Conservation (phyloP, 1,140 invertebrate species). For the Eufriesea mexicana region DNA sequence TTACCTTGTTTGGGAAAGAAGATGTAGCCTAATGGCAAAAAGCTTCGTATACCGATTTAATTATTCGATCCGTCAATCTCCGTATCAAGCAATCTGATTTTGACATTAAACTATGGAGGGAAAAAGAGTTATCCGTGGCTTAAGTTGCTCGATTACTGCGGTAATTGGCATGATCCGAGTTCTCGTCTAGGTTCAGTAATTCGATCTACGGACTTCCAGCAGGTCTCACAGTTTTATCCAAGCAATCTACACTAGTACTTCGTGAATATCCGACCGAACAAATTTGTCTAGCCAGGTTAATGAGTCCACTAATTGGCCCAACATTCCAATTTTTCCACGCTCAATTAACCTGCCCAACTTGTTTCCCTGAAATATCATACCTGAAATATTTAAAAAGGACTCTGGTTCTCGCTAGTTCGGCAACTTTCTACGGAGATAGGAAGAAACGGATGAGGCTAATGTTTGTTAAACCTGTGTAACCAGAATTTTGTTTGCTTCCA, state of each 20-base stretch:
- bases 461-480: too few species aligned
- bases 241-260: background rate
- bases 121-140: background rate
- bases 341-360: background rate
- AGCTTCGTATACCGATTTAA: background rate
- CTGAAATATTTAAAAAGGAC: too few species aligned
- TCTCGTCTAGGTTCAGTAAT: background rate
- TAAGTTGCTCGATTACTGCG: background rate
- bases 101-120: background rate
- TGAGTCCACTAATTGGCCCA: background rate
- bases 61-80: background rate
- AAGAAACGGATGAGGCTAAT: too few species aligned
- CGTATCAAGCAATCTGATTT: background rate
- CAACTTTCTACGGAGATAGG: background rate
- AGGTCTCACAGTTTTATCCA: background rate
- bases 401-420: too few species aligned
- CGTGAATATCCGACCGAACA: background rate
- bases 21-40: too few species aligned
- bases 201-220: background rate
- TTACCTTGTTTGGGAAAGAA: too few species aligned
- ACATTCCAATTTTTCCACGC: background rate
- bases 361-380: background rate
- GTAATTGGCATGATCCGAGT: conserved; percentile 4
- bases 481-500: too few species aligned
- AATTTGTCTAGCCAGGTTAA: background rate